These are phyloP conservation scores for Rhamphomyia laevipes DNA, from an alignment of 2,888 invertebrate species.

Conservation along the genomic window DNA sequence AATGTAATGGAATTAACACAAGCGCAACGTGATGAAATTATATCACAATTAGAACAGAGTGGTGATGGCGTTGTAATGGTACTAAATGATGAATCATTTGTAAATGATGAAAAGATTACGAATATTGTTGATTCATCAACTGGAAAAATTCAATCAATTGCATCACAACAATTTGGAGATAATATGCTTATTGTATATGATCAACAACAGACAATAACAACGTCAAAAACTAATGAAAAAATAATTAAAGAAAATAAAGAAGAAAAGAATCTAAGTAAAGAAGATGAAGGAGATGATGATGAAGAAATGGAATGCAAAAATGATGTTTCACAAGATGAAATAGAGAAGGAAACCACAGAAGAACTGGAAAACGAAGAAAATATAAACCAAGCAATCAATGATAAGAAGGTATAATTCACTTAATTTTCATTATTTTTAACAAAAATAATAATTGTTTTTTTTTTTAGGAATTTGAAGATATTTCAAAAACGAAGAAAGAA, in stretches of 20 bases:
- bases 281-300: constrained; percentile 16
- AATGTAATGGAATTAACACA: constrained; percentile 35
- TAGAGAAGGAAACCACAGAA: neutral
- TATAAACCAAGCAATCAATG: neutral
- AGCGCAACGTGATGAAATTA: constrained; percentile 35
- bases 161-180: constrained; percentile 14
- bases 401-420: no score
- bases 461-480: neutral
- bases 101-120: constrained; percentile 21
- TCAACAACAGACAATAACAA: neutral
- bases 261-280: constrained; percentile 4
- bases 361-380: neutral
- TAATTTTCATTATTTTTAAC: no score
- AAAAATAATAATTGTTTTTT: constrained; percentile 2
- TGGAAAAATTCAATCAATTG: constrained; percentile 12
- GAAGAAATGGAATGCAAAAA: constrained; percentile 26
- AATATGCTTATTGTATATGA: neutral
- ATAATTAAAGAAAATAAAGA: constrained; percentile 6
- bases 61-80: constrained; percentile 37
- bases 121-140: constrained; percentile 22
- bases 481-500: neutral
- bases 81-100: constrained; percentile 25
- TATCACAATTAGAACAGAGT: constrained; percentile 34
- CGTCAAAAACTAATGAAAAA: constrained; percentile 13
- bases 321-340: neutral